Evolutionary conservation across 2,888 invertebrate genomes (phyloP).

Genomic region (Notocelia uddmanniana): DNA sequence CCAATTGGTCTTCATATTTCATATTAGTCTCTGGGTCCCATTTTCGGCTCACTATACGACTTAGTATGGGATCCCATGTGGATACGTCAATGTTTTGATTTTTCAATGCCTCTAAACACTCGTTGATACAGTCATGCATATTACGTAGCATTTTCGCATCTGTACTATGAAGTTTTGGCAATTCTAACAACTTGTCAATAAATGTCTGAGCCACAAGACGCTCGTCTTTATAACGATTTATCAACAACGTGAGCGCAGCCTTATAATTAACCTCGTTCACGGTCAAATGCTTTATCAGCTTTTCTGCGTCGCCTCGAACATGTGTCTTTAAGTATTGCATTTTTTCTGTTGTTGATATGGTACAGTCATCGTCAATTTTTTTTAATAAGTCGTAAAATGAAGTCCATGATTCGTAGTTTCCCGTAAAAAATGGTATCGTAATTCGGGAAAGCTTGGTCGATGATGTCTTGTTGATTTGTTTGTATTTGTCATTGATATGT

Average conservation of each 20-base stretch:
- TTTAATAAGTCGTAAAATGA: slow-evolving; percentile 21
- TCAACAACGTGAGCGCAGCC: too few relatives aligned
- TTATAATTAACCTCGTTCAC: too few relatives aligned
- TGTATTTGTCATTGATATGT: neutral
- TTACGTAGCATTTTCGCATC: slow-evolving; percentile 11
- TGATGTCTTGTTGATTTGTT: neutral
- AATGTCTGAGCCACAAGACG: slow-evolving; percentile 9
- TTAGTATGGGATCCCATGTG: slow-evolving; percentile 7
- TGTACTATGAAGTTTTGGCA: slow-evolving; percentile 12
- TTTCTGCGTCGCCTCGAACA: too few relatives aligned
- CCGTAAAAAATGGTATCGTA: too few relatives aligned
- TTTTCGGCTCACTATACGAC: slow-evolving; percentile 6
- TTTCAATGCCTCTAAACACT: slow-evolving; percentile 9
- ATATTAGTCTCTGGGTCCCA: slow-evolving; percentile 6
- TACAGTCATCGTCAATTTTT: slow-evolving; percentile 30
- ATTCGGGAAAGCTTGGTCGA: slow-evolving; percentile 6
- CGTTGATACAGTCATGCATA: slow-evolving; percentile 3
- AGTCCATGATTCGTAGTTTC: slow-evolving; percentile 16
- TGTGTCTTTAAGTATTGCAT: slow-evolving; percentile 26
- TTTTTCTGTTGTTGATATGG: slow-evolving; percentile 22
- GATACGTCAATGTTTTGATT: slow-evolving; percentile 12
- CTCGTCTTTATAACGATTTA: too few relatives aligned
- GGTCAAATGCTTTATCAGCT: too few relatives aligned
- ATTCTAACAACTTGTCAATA: slow-evolving; percentile 13
- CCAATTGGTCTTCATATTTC: slow-evolving; percentile 12